These are phyloP conservation scores for Bombus waltoni DNA, from an alignment of 1,140 invertebrate species.

Conservation along the genomic window DNA sequence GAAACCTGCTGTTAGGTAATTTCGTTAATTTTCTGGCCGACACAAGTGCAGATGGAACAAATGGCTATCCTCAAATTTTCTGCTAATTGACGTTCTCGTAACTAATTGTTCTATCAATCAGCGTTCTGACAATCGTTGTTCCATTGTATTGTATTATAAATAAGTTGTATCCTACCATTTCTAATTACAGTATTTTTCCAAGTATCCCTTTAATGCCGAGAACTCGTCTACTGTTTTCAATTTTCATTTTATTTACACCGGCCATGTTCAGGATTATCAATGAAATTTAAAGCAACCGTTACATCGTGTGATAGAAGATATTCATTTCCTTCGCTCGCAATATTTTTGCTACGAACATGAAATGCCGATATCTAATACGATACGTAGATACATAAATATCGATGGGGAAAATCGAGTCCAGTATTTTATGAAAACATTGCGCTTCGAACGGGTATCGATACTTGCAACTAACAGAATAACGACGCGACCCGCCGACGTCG, in stretches of 20 bases:
- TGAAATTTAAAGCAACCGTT: conserved; percentile 10
- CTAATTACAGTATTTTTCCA: no score
- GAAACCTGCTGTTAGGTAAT: no score
- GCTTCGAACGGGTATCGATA: conserved; percentile 5
- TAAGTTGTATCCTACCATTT: no score
- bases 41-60: no score
- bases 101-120: no score
- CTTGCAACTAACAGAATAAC: conserved; percentile 14
- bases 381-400: conserved; percentile 25
- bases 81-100: no score
- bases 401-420: conserved; percentile 17
- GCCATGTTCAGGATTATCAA: conserved; percentile 4
- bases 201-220: neutral
- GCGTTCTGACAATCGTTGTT: no score
- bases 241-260: neutral
- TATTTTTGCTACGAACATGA: conserved; percentile 10
- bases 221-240: neutral
- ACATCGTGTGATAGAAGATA: neutral
- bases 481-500: neutral
- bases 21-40: no score
- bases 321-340: neutral
- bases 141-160: no score
- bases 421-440: conserved; percentile 36
- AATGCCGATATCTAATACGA: conserved; percentile 40
- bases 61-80: no score